Conservation (phyloP, 2,888 invertebrate species). For the Phengaris alcon region DNA sequence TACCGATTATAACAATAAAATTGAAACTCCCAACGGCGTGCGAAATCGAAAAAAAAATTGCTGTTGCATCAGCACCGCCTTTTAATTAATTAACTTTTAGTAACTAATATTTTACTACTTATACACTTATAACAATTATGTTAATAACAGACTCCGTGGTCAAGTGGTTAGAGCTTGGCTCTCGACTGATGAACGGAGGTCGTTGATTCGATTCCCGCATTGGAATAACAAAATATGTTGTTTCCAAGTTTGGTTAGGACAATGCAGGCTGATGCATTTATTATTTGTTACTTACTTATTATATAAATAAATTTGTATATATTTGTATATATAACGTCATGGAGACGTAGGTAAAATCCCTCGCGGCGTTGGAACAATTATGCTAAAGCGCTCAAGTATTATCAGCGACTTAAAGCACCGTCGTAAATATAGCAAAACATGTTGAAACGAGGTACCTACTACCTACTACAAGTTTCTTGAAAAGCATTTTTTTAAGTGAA, state of each 20-base stretch:
- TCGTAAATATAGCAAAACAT: not conserved
- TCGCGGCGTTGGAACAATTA: conserved; percentile 2
- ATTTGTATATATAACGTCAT: too few relatives aligned
- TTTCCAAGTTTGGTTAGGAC: too few relatives aligned
- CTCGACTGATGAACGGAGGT: too few relatives aligned
- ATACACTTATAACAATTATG: conserved; percentile 40
- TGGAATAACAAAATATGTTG: too few relatives aligned
- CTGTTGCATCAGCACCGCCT: conserved; percentile 58
- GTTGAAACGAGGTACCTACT: not conserved
- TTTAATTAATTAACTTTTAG: conserved; percentile 68
- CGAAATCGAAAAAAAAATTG: conserved; percentile 68
- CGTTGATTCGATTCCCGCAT: too few relatives aligned
- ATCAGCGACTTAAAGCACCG: not conserved
- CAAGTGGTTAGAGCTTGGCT: too few relatives aligned
- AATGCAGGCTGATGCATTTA: not conserved
- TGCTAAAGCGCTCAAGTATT: not conserved
- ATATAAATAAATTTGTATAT: not conserved
- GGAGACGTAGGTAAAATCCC: conserved; percentile 7
- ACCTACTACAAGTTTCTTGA: not conserved
- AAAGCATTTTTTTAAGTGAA: too few relatives aligned
- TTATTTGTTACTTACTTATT: not conserved
- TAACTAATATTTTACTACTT: conserved; percentile 63
- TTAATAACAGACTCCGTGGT: too few relatives aligned
- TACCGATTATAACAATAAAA: conserved; percentile 67
- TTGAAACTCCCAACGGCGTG: conserved; percentile 58